phyloP scores from a whole-genome alignment of 1,140 invertebrate species.

The Aphelinus certus region DNA sequence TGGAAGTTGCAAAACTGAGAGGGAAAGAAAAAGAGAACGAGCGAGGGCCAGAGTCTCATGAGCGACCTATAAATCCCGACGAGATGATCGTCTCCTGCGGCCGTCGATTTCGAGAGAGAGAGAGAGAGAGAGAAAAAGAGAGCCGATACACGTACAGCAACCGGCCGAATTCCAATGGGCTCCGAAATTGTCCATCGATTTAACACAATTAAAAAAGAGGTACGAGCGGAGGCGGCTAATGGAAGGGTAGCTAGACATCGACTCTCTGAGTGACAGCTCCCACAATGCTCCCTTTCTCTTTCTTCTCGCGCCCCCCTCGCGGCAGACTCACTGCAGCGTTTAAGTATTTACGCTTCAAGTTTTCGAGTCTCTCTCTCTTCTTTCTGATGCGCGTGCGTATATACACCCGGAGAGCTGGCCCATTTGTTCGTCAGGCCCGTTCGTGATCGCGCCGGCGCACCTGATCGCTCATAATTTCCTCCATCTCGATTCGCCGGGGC shows the following conservation, averaged over 20 bases:
- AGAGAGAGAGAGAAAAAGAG: too few relatives aligned
- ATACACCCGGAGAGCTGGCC: too few relatives aligned
- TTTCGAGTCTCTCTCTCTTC: too few relatives aligned
- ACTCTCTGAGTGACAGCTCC: constrained; percentile 63
- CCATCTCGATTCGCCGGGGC: too few relatives aligned
- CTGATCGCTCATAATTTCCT: constrained; percentile 20
- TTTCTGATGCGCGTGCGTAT: too few relatives aligned
- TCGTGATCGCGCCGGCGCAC: background rate
- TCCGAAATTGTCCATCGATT: constrained; percentile 64
- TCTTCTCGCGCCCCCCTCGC: background rate
- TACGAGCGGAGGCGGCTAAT: constrained; percentile 53
- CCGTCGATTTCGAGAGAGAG: constrained; percentile 9
- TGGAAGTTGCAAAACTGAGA: background rate
- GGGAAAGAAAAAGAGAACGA: background rate
- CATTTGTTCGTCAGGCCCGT: too few relatives aligned
- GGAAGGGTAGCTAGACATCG: constrained; percentile 63
- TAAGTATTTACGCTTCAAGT: constrained; percentile 11
- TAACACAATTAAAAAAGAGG: constrained; percentile 63
- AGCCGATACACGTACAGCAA: constrained; percentile 31
- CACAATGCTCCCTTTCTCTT: constrained; percentile 42
- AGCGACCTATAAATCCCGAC: constrained; percentile 55
- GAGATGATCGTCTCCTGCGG: constrained; percentile 42
- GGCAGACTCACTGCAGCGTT: background rate
- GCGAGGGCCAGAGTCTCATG: background rate
- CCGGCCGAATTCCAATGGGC: constrained; percentile 49